Evolutionary conservation across 2,888 invertebrate genomes (phyloP).

Genomic region (Celastrina argiolus): DNA sequence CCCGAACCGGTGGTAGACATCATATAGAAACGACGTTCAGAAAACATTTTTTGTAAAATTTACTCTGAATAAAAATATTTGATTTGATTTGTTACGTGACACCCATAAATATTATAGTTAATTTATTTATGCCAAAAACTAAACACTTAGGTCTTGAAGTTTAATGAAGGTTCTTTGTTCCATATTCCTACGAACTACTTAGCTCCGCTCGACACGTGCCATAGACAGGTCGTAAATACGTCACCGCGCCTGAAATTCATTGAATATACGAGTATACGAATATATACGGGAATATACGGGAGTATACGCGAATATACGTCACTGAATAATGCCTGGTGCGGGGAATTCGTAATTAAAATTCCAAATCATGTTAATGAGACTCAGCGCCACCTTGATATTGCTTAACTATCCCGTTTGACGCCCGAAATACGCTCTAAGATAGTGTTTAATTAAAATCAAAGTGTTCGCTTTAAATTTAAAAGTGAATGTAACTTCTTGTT

Average conservation of each 20-base stretch:
- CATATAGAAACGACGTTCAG: no score
- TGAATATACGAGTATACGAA: conserved; percentile 24
- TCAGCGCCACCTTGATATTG: conserved; percentile 9
- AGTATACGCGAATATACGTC: conserved; percentile 25
- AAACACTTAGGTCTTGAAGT: no score
- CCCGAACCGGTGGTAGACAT: no score
- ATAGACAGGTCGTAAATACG: background rate
- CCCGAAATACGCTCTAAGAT: conserved; percentile 3
- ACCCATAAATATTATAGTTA: no score
- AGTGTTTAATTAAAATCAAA: background rate
- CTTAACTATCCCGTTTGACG: conserved; percentile 10
- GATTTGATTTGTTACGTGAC: no score
- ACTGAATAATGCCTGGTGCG: conserved; percentile 10
- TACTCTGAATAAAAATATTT: no score
- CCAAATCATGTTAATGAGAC: conserved; percentile 18
- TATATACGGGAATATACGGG: conserved; percentile 2
- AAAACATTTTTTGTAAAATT: no score
- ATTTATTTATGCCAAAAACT: no score
- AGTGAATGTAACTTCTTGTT: no score
- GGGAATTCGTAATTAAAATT: conserved; percentile 18
- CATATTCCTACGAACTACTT: background rate
- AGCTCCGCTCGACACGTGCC: background rate
- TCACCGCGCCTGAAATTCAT: conserved; percentile 7
- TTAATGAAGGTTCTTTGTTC: background rate
- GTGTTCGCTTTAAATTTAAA: no score